Base-by-base conservation (phyloP, 2,797 vertebrate genomes). In the Mormyrus proboscirostris region DNA sequence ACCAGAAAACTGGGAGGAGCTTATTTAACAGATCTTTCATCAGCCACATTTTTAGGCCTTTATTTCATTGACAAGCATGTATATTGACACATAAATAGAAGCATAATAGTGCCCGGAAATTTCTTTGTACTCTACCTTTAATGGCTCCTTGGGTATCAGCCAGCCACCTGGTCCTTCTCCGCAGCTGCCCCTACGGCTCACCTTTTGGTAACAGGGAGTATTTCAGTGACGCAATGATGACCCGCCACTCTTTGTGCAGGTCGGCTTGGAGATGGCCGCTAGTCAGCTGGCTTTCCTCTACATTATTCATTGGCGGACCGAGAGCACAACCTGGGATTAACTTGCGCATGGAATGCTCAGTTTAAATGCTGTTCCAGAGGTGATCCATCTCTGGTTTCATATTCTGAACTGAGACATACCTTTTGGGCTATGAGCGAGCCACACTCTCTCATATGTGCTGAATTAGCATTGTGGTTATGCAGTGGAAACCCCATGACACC, bases 261-360 rank as follows among this genome's bases (percentile, higher is more conserved):
- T 94, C 94, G 94, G 93, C 94, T 91, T 93, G 94, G 95, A 93
- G 94, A 95, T 95, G 93, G 91, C 92, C 93, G 92, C 93, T 92
- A 89, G 95, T 96, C 96, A 96, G 94, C 95, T 96, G 96, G 93
- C 92, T 93, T 93, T 92, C 93, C 93, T 88, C 93, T 97, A 91
- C 92, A 97, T 97, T 95, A 97, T 96, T 97, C 93, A 96, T 96
- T 90, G 91, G 92, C 92, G 93, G 94, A 93, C 93, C 94, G 93
- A 92, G 93, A 93, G 91, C 90, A 92, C 94, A 94, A 93, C 93
- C 94, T 90, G 92, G 88, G 16, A 86, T 86, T 92, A 86, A 79
- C 91, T 94, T 93, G 91, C 92, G 90, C 92, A 87, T 92, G 90
- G 93, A 92, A 91, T 91, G 87, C 90, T 88, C 89, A 90, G 91